Evolutionary conservation across 92 coral and sea anemone species (phyloP), one percentile per base, ranked within the genome.

Genomic region (Epizoanthus illoricatus): DNA sequence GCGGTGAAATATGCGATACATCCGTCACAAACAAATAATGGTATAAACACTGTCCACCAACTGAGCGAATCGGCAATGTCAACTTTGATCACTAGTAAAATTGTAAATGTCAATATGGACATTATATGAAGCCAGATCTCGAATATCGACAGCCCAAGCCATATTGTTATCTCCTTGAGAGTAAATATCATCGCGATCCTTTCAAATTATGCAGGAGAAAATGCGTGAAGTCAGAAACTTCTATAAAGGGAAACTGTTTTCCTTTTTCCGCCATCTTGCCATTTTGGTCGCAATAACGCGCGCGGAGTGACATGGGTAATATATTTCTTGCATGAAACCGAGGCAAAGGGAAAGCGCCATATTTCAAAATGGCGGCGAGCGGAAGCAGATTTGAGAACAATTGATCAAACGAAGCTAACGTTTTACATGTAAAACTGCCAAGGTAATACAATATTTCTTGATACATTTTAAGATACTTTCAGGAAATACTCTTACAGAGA

Each of bases 11-110:
- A 97, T 15, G 93, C 97, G 63, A 90, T 87, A 76, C 99, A 97
- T 9, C 99, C 99, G 74, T 97, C 99, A 78, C 97, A 97, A 66
- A 81, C 88, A 80, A 91, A 97, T 82, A 97, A 86, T 7, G 99
- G 99, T 24, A 92, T 88, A 75, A 97, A 97, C 9, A 94, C 98
- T 13, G 88, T 81, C 99, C 99, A 97, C 99, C 99, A 97, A 23
- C 94, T 90, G 90, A 91, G 81, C 0, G 88, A 65, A 33, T 81
- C 69, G 60, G 76, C 88, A 20, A 74, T 89, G 83, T 97, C 99
- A 23, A 92, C 83, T 88, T 97, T 97, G 83, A 97, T 85, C 36
- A 89, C 97, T 41, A 97, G 86, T 79, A 97, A 79, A 65, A 97
- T 81, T 41, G 99, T 91, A 78, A 97, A 97, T 21, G 94, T 86